Percentiles rank a stretch among this genome's conserved stretches.
phyloP scores from a whole-genome alignment of 2,888 invertebrate genomes.

The Escarpia spicata region DNA sequence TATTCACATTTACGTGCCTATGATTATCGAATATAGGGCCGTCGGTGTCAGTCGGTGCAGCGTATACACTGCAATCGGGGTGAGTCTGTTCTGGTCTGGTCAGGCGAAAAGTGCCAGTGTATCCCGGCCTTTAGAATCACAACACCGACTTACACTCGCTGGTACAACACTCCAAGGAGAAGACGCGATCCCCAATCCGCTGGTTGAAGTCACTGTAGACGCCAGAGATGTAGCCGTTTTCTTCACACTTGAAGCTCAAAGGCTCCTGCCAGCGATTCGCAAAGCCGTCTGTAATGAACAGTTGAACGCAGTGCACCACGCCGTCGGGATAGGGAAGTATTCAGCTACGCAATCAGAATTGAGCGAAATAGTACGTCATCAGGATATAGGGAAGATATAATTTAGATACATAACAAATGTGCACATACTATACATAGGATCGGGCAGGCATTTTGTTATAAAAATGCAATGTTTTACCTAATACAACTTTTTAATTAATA shows the following conservation, averaged over 20 bases:
- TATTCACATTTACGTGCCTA: too few relatives aligned
- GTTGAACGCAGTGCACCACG: not conserved
- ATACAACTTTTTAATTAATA: too few relatives aligned
- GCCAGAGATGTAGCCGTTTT: slow-evolving; percentile 5
- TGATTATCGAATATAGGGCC: too few relatives aligned
- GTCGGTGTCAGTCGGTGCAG: too few relatives aligned
- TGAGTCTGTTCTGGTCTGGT: too few relatives aligned
- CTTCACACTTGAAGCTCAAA: not conserved
- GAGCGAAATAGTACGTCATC: too few relatives aligned
- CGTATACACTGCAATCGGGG: too few relatives aligned
- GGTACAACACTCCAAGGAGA: slow-evolving; percentile 19
- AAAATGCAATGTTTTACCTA: not conserved
- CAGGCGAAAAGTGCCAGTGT: too few relatives aligned
- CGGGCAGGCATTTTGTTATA: too few relatives aligned
- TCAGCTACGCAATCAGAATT: not conserved
- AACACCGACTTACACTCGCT: not conserved
- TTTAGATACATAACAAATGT: not conserved
- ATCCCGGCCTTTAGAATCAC: not conserved
- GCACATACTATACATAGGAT: not conserved
- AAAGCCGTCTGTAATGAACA: not conserved
- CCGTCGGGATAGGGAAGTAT: not conserved
- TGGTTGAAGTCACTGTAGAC: slow-evolving; percentile 18
- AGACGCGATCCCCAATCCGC: not conserved
- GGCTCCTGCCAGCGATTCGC: not conserved
- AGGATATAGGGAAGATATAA: not conserved